phyloP scores from a whole-genome alignment of 1,140 invertebrate species.

The Conus ventricosus region DNA sequence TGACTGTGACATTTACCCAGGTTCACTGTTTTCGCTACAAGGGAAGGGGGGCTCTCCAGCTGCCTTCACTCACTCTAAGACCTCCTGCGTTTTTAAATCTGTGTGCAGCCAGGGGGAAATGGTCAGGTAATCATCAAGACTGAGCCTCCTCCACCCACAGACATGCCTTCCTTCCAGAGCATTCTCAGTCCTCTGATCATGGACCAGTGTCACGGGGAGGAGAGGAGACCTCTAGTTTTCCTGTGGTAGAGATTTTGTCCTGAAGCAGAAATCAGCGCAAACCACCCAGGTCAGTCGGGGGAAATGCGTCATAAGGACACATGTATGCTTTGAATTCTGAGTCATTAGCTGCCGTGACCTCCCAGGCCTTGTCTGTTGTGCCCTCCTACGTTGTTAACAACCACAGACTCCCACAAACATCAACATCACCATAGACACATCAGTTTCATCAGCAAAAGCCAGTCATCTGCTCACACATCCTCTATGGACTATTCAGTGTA shows the following conservation, averaged over 20 bases:
- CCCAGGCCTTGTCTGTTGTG: not conserved
- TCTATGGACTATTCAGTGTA: not conserved
- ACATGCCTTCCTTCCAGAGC: not conserved
- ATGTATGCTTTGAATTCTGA: not conserved
- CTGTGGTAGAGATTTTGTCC: not conserved
- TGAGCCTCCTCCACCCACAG: not conserved
- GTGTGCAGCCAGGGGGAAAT: conserved; percentile 33
- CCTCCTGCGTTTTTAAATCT: conserved; percentile 18
- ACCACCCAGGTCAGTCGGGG: not conserved
- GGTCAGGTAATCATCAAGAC: conserved; percentile 31
- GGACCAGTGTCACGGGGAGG: not conserved
- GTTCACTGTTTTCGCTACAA: not conserved
- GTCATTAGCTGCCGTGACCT: not conserved
- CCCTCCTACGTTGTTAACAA: not conserved
- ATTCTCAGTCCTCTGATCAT: too few relatives aligned
- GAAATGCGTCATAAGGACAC: not conserved
- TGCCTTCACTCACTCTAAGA: conserved; percentile 2
- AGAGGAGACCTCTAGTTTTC: not conserved
- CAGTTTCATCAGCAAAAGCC: not conserved
- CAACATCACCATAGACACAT: not conserved
- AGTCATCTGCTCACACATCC: not conserved
- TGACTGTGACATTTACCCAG: not conserved
- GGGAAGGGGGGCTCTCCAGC: not conserved
- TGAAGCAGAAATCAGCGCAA: not conserved
- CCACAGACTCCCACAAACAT: not conserved